Evolutionary conservation across 2,888 invertebrate species (phyloP).

Genomic region (Harpalus rufipes): DNA sequence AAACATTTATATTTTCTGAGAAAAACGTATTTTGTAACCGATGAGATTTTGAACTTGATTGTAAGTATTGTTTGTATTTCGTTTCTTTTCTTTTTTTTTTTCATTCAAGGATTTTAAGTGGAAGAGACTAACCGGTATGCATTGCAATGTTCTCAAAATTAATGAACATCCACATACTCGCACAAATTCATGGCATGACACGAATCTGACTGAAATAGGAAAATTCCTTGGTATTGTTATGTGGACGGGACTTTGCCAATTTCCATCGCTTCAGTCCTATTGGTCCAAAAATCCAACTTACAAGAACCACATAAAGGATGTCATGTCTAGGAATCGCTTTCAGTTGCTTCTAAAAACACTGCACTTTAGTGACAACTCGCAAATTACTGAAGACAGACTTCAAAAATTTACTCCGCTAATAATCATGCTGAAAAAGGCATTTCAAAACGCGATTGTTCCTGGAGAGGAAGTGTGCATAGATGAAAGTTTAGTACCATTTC

Average conservation of each 20-base stretch:
- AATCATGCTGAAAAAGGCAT: too few species aligned
- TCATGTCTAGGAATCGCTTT: slow-evolving; percentile 21
- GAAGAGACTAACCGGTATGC: slow-evolving; percentile 21
- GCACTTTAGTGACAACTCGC: slow-evolving; percentile 29
- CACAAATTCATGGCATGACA: slow-evolving; percentile 19
- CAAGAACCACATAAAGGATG: background rate
- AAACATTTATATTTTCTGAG: slow-evolving; percentile 13
- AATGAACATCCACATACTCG: slow-evolving; percentile 21
- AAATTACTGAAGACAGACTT: background rate
- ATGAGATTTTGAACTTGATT: slow-evolving; percentile 35
- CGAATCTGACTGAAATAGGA: slow-evolving; percentile 24
- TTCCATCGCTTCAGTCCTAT: slow-evolving; percentile 27
- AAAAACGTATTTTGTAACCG: slow-evolving; percentile 18
- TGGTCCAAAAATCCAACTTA: slow-evolving; percentile 13
- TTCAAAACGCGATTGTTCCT: too few species aligned
- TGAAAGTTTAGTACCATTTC: too few species aligned
- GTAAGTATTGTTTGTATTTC: background rate
- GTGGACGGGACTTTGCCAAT: slow-evolving; percentile 24
- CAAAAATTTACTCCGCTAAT: too few species aligned
- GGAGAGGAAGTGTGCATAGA: too few species aligned
- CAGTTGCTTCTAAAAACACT: slow-evolving; percentile 12
- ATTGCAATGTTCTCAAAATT: slow-evolving; percentile 19
- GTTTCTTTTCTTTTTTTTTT: background rate
- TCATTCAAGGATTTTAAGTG: background rate
- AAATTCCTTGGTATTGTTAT: slow-evolving; percentile 11